A percentile compares a stretch with the other conserved stretches of the same genome.
phyloP scores from a whole-genome alignment of 1,140 invertebrate genomes.

The Lepidurus arcticus region DNA sequence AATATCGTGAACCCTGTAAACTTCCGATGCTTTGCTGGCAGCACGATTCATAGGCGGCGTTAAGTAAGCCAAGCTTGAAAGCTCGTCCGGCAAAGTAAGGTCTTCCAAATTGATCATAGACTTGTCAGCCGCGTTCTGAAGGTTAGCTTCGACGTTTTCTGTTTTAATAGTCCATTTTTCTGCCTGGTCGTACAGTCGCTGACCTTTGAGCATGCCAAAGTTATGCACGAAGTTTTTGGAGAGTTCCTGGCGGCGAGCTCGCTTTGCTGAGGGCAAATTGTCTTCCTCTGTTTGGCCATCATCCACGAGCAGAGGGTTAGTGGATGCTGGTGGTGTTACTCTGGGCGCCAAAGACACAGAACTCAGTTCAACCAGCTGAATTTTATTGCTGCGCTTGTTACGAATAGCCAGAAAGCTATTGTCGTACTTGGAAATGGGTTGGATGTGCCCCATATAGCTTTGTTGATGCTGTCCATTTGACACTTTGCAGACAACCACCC shows the following conservation, averaged over 20 bases:
- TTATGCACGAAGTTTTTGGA: constrained; percentile 28
- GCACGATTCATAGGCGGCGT: constrained; percentile 26
- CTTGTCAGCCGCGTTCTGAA: constrained; percentile 27
- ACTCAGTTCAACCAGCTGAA: constrained; percentile 28
- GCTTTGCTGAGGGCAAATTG: not conserved
- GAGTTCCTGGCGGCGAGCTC: not conserved
- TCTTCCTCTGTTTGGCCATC: not conserved
- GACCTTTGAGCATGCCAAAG: constrained; percentile 30
- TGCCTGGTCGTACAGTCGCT: constrained; percentile 32
- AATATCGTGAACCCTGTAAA: constrained; percentile 21
- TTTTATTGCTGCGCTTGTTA: constrained; percentile 7
- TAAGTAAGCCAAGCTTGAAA: constrained; percentile 23
- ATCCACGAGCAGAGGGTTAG: constrained; percentile 29
- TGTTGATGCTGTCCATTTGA: not conserved
- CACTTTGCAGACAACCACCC: not conserved
- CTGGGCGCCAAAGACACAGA: constrained; percentile 16
- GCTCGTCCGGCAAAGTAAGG: constrained; percentile 24
- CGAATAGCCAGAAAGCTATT: not conserved
- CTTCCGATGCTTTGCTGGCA: constrained; percentile 24
- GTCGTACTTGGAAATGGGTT: not conserved
- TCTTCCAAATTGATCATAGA: constrained; percentile 20
- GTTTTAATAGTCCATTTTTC: constrained; percentile 29
- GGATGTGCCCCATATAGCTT: not conserved
- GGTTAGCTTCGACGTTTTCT: constrained; percentile 32
- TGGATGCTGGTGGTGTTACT: constrained; percentile 17